phyloP scores from a whole-genome alignment of 2,113 vertebrate genomes.

The Orientallactaga bullata region DNA sequence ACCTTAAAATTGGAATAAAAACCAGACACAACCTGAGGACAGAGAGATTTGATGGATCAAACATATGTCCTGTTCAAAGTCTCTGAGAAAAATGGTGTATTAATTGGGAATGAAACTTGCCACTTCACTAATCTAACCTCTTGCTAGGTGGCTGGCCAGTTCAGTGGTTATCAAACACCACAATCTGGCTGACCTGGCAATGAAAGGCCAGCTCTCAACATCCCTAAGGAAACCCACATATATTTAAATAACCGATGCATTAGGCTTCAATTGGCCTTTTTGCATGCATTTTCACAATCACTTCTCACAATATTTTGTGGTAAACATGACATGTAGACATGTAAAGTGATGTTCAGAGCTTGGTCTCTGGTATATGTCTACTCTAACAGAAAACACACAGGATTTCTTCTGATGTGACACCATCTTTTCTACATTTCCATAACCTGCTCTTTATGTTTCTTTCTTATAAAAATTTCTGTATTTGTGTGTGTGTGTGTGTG shows the following conservation, averaged over 20 bases:
- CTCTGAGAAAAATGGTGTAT: constrained; percentile 68
- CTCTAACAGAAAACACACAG: background rate
- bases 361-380: background rate
- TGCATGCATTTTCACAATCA: background rate
- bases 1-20: constrained; percentile 76
- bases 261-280: background rate
- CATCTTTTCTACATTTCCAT: background rate
- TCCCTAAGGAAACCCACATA: constrained; percentile 10
- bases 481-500: no score
- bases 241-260: background rate
- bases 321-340: background rate
- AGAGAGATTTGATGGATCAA: constrained; percentile 72
- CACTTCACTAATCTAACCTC: constrained; percentile 17
- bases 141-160: background rate
- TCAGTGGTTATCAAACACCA: background rate
- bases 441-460: background rate
- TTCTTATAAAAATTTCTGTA: background rate
- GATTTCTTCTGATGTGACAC: background rate
- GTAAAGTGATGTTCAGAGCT: background rate
- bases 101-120: constrained; percentile 61
- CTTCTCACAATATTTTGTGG: background rate
- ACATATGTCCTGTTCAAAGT: constrained; percentile 58
- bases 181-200: constrained; percentile 17
- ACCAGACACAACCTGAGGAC: constrained; percentile 73
- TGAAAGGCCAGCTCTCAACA: background rate